A percentile compares a stretch with the other conserved stretches of the same genome.
Conservation (phyloP, 2,113 vertebrate species). For the Leptocoma aspasia region DNA sequence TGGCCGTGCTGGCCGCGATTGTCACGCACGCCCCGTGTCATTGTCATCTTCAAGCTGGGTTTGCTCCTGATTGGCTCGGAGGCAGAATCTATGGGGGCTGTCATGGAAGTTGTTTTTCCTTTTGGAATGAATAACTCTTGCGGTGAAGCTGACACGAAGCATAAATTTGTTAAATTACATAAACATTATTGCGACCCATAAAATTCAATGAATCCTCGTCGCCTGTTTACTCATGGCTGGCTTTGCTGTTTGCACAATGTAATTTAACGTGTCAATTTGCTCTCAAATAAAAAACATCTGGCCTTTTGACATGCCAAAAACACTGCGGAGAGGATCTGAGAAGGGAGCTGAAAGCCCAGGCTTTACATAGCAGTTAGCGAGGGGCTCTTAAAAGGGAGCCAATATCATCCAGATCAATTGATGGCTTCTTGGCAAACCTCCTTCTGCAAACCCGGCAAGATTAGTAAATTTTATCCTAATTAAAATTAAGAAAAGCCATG, state of each 20-base stretch:
- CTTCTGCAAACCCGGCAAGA: constrained; percentile 70
- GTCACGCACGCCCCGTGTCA: neutral
- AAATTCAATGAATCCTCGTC: constrained; percentile 75
- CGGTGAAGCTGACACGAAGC: constrained; percentile 66
- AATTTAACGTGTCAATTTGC: constrained; percentile 83
- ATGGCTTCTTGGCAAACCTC: constrained; percentile 71
- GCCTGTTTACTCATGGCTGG: constrained; percentile 75
- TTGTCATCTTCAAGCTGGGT: neutral
- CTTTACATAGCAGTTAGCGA: constrained; percentile 51
- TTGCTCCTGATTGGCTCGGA: neutral
- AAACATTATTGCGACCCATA: constrained; percentile 80
- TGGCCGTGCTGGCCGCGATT: neutral
- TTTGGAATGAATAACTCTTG: constrained; percentile 72
- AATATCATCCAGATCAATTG: constrained; percentile 57
- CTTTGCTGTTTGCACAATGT: constrained; percentile 79
- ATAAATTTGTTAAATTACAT: constrained; percentile 80
- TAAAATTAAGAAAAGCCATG: constrained; percentile 67
- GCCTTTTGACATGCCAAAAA: constrained; percentile 75
- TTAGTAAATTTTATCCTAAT: constrained; percentile 73
- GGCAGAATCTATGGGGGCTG: neutral
- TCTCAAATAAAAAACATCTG: constrained; percentile 86
- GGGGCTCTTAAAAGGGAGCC: constrained; percentile 63
- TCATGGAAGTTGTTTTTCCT: constrained; percentile 36
- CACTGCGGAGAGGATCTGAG: constrained; percentile 70
- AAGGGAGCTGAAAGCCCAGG: constrained; percentile 31